Percentiles rank a stretch among this genome's conserved stretches.
Evolutionary conservation across 1,140 invertebrate species (phyloP).

Genomic region (Popillia japonica): DNA sequence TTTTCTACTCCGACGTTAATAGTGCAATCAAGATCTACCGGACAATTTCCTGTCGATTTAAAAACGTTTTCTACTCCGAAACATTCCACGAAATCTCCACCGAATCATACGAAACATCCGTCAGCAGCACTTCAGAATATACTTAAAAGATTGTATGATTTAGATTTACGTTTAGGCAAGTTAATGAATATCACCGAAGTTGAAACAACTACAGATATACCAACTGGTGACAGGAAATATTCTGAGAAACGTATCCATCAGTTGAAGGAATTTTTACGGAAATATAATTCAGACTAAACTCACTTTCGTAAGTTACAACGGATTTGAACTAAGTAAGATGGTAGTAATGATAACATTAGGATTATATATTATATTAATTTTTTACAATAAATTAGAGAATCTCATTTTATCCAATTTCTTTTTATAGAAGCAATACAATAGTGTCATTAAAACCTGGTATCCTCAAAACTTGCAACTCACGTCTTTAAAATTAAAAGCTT

Average conservation of each 20-base stretch:
- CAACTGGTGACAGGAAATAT: not conserved
- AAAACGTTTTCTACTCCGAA: not conserved
- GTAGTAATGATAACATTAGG: too few species aligned
- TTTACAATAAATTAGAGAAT: too few species aligned
- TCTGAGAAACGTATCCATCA: not conserved
- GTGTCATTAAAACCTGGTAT: too few species aligned
- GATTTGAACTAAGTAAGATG: too few species aligned
- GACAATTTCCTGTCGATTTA: not conserved
- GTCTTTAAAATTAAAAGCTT: too few species aligned
- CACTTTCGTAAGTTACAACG: too few species aligned
- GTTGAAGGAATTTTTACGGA: too few species aligned
- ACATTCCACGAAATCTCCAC: not conserved
- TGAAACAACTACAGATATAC: not conserved
- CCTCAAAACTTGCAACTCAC: too few species aligned
- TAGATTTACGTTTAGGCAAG: not conserved
- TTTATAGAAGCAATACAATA: too few species aligned
- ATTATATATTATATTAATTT: too few species aligned
- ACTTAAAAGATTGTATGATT: not conserved
- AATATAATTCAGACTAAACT: too few species aligned
- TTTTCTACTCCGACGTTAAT: not conserved
- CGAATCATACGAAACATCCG: not conserved
- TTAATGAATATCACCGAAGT: not conserved
- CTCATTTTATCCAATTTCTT: too few species aligned
- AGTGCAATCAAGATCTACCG: not conserved
- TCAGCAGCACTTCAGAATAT: not conserved